Percentiles rank a stretch among this genome's conserved stretches.
Evolutionary conservation across 2,797 vertebrate genomes (phyloP).

Genomic region (Telmatherina bonti): DNA sequence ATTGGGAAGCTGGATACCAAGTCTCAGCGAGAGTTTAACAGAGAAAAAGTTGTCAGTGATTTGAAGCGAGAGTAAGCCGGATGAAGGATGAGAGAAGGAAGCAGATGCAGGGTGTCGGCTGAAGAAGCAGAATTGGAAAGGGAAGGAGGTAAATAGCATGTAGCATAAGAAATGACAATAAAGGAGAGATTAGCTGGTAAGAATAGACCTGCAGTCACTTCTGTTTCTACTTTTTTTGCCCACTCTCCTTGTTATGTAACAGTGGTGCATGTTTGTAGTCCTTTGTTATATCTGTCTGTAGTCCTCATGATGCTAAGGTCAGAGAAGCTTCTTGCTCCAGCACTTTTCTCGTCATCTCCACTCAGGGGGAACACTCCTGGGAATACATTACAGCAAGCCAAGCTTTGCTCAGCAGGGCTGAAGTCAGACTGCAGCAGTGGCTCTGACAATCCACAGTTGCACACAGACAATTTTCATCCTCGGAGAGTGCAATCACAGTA

Average conservation of each 20-base stretch:
- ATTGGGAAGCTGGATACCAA: background rate
- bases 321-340: constrained; percentile 54
- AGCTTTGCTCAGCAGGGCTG: constrained; percentile 28
- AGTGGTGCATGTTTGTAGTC: background rate
- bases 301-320: constrained; percentile 28
- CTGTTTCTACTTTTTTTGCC: background rate
- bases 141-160: background rate
- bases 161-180: background rate
- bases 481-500: constrained; percentile 8
- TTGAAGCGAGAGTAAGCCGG: background rate
- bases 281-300: constrained; percentile 6
- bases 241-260: background rate
- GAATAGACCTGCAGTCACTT: background rate
- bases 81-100: constrained; percentile 1
- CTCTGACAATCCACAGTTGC: constrained; percentile 20
- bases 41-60: background rate
- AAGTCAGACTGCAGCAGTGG: constrained; percentile 36
- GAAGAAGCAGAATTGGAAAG: background rate
- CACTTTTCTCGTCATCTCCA: constrained; percentile 61
- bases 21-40: background rate
- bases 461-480: constrained; percentile 18
- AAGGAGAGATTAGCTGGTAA: background rate
- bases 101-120: background rate
- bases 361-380: constrained; percentile 58
- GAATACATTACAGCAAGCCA: constrained; percentile 47